Conservation (phyloP, 2,797 vertebrate genomes). For the Platyrinchus mystaceus region DNA sequence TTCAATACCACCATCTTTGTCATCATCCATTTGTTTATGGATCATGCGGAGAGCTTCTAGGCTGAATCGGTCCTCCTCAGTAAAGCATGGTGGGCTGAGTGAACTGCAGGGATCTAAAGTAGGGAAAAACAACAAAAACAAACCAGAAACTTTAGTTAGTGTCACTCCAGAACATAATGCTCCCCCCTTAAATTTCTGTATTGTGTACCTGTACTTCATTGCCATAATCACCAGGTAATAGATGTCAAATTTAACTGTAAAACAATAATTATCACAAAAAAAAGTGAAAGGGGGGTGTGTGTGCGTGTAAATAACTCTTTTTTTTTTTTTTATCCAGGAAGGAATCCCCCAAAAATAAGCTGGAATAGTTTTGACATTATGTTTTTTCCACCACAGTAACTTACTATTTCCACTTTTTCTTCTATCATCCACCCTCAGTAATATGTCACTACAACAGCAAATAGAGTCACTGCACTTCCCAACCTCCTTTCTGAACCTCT, state of each 20-base stretch:
- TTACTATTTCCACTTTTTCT: not conserved
- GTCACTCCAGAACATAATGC: not conserved
- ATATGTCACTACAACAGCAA: not conserved
- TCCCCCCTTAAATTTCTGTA: not conserved
- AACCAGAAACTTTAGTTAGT: slow-evolving; percentile 21
- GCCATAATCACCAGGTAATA: not conserved
- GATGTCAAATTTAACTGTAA: not conserved
- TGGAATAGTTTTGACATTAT: not conserved
- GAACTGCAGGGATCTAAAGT: slow-evolving; percentile 86
- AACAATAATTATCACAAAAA: not conserved
- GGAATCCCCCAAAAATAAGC: not conserved
- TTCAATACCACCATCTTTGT: slow-evolving; percentile 97
- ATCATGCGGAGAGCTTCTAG: slow-evolving; percentile 95
- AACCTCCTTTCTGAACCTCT: not conserved
- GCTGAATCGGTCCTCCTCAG: slow-evolving; percentile 92
- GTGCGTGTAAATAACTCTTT: not conserved
- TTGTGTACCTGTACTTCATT: not conserved
- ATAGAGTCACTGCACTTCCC: not conserved
- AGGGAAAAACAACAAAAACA: not conserved
- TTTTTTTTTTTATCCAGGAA: not conserved
- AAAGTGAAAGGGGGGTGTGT: not conserved
- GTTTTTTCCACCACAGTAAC: not conserved
- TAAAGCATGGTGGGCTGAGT: slow-evolving; percentile 90
- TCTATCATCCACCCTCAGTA: not conserved
- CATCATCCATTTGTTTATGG: slow-evolving; percentile 98